phyloP scores from a whole-genome alignment of 2,797 vertebrate genomes.

The Dromococcyx pavoninus region DNA sequence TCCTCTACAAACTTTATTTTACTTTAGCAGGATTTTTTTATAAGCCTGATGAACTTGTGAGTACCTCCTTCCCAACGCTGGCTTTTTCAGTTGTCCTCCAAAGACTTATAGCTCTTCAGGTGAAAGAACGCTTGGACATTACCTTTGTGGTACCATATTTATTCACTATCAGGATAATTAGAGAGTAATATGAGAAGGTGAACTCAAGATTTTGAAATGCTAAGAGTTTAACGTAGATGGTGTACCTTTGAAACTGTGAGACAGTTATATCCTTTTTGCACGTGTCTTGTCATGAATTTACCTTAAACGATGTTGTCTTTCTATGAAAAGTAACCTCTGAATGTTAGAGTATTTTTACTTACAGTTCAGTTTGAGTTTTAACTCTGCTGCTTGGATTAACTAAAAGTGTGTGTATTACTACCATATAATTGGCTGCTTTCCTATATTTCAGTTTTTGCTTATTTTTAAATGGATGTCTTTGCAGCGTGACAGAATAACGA shows the following conservation, averaged over 20 bases:
- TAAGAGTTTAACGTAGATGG: neutral
- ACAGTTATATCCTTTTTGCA: neutral
- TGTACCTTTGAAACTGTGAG: neutral
- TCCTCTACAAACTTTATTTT: constrained; percentile 38
- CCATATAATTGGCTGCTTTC: neutral
- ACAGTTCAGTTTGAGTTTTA: constrained; percentile 53
- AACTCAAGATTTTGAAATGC: neutral
- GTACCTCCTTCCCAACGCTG: neutral
- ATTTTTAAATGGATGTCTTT: constrained; percentile 61
- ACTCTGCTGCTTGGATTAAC: constrained; percentile 67
- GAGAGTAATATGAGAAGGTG: neutral
- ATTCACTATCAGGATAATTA: neutral
- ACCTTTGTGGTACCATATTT: constrained; percentile 4
- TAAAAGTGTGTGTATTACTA: constrained; percentile 12
- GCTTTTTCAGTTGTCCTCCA: constrained; percentile 16
- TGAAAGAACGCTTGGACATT: constrained; percentile 1
- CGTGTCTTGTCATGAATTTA: neutral
- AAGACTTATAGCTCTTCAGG: neutral
- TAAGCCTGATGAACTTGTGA: constrained; percentile 39
- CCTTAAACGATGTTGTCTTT: neutral
- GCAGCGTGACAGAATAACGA: constrained; percentile 95
- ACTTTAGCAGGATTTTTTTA: constrained; percentile 35
- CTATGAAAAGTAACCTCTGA: neutral
- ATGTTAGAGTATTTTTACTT: constrained; percentile 13
- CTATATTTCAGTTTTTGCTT: neutral